A percentile compares a stretch with the other conserved stretches of the same genome.
phyloP scores from a whole-genome alignment of 2,888 invertebrate genomes.

The Dyspetes luteomarginatus region DNA sequence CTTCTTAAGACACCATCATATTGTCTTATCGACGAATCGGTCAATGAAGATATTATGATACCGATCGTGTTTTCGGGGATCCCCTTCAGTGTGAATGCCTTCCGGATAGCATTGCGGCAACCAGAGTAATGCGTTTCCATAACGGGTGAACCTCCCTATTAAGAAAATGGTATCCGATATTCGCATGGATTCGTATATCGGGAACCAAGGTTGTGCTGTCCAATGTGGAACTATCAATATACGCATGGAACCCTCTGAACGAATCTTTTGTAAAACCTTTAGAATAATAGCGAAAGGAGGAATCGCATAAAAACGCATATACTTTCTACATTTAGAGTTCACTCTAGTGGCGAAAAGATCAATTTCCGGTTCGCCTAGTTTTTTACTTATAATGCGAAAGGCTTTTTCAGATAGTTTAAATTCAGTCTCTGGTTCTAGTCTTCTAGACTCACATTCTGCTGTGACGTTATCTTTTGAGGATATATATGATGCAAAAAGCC shows the following conservation, averaged over 20 bases:
- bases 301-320: constrained; percentile 45
- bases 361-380: constrained; percentile 18
- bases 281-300: constrained; percentile 50
- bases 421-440: constrained; percentile 45
- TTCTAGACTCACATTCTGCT: constrained; percentile 46
- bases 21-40: constrained; percentile 23
- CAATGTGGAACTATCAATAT: constrained; percentile 58
- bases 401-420: constrained; percentile 28
- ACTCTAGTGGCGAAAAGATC: constrained; percentile 46
- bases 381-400: constrained; percentile 8
- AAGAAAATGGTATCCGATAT: neutral
- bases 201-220: neutral
- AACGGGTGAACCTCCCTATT: constrained; percentile 4
- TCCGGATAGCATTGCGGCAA: constrained; percentile 14
- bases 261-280: constrained; percentile 47
- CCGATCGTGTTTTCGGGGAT: neutral
- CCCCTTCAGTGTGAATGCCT: neutral
- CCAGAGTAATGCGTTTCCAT: neutral
- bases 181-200: neutral
- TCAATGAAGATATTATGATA: constrained; percentile 25
- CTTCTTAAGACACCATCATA: constrained; percentile 35
- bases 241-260: constrained; percentile 40
- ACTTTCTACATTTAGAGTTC: constrained; percentile 41
- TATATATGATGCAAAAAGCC: constrained; percentile 47
- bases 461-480: constrained; percentile 34